Conservation (phyloP, 2,888 invertebrate genomes). For the Notodonta dromedarius region DNA sequence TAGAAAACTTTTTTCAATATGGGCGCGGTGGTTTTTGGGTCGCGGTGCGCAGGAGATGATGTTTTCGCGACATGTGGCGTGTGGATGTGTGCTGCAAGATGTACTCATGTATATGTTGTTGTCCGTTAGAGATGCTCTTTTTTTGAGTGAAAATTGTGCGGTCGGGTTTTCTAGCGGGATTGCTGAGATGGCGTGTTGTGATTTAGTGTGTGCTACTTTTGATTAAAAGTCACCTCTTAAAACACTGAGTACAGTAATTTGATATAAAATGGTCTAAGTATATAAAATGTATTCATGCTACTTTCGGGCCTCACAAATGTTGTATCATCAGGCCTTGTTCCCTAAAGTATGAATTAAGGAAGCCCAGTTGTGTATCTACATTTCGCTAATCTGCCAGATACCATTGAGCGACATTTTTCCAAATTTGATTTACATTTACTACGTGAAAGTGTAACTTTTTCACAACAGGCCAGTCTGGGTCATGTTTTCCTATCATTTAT, state of each 20-base stretch:
- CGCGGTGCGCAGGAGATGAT: conserved; percentile 49
- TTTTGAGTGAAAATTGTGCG: conserved; percentile 35
- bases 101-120: conserved; percentile 31
- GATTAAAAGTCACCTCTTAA: background rate
- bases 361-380: no score
- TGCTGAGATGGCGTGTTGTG: conserved; percentile 20
- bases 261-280: no score
- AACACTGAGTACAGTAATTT: background rate
- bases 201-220: background rate
- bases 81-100: conserved; percentile 42
- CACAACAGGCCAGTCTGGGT: no score
- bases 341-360: no score
- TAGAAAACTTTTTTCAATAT: conserved; percentile 45
- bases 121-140: conserved; percentile 33
- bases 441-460: no score
- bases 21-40: conserved; percentile 24
- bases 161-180: conserved; percentile 30
- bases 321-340: no score
- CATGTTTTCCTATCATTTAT: no score
- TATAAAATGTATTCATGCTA: no score
- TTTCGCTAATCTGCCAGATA: no score
- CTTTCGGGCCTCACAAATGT: no score
- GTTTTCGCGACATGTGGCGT: conserved; percentile 64
- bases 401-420: no score
- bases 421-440: no score